A percentile compares a stretch with the other conserved stretches of the same genome.
Conservation (phyloP, 2,888 invertebrate genomes). For the Phytoseiulus persimilis region DNA sequence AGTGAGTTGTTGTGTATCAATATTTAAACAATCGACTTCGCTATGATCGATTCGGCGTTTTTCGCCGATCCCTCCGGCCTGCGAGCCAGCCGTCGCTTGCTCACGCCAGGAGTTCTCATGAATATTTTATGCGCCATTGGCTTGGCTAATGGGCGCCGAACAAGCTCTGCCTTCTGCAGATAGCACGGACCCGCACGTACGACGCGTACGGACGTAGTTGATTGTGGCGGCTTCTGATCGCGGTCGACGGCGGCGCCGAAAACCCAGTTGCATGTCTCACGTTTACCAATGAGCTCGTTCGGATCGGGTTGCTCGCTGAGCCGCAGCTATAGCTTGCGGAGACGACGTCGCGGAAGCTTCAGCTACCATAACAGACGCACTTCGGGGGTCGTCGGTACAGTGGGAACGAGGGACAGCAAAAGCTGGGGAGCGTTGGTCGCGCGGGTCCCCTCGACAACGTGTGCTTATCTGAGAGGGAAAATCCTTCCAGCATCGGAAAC, state of each 20-base stretch:
- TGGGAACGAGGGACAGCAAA: too few relatives aligned
- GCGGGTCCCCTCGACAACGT: not conserved
- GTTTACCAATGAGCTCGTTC: not conserved
- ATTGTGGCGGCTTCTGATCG: not conserved
- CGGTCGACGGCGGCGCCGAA: not conserved
- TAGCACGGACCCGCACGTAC: not conserved
- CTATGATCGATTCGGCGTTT: not conserved
- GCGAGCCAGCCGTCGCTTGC: not conserved
- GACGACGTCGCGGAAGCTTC: not conserved
- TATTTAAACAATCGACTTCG: not conserved
- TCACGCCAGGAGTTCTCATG: slow-evolving; percentile 5
- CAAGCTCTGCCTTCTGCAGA: not conserved
- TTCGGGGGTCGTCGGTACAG: not conserved
- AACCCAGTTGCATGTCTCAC: not conserved
- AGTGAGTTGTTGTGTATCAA: not conserved
- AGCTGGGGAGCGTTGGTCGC: too few relatives aligned
- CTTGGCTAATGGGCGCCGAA: not conserved
- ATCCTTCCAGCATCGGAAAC: not conserved
- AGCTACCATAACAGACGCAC: not conserved
- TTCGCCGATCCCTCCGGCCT: not conserved
- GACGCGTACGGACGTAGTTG: not conserved
- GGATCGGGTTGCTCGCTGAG: too few relatives aligned
- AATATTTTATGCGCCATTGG: slow-evolving; percentile 5
- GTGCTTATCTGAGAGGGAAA: not conserved
- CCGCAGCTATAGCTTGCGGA: too few relatives aligned